Conservation (phyloP, 2,888 invertebrate genomes). For the Tromatobia lineatoria region DNA sequence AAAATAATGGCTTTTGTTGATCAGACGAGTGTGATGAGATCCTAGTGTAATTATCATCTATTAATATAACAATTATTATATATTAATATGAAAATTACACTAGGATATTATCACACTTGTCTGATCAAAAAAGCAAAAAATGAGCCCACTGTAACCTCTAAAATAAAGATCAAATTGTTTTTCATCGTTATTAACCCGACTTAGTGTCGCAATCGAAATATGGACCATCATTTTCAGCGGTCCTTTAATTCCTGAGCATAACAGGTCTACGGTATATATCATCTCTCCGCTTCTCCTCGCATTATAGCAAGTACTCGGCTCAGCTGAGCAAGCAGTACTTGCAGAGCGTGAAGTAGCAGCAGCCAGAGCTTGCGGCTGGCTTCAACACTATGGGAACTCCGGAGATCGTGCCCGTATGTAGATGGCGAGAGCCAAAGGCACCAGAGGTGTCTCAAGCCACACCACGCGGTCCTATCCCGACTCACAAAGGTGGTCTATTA, state of each 20-base stretch:
- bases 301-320: constrained; percentile 29
- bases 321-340: constrained; percentile 37
- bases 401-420: constrained; percentile 80
- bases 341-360: constrained; percentile 28
- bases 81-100: too few relatives aligned
- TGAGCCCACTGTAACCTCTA: too few relatives aligned
- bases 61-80: too few relatives aligned
- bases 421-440: constrained; percentile 78
- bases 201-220: too few relatives aligned
- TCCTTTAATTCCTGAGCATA: constrained; percentile 44
- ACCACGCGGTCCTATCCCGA: constrained; percentile 73
- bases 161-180: too few relatives aligned
- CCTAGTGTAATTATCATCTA: too few relatives aligned
- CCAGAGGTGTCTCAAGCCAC: constrained; percentile 78
- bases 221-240: constrained; percentile 7
- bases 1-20: too few relatives aligned
- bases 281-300: constrained; percentile 15
- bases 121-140: too few relatives aligned
- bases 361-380: constrained; percentile 45
- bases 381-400: constrained; percentile 76
- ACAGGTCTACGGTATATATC: constrained; percentile 45
- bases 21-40: too few relatives aligned
- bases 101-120: too few relatives aligned
- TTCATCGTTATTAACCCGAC: too few relatives aligned
- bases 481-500: constrained; percentile 83